phyloP scores from a whole-genome alignment of 30 jellyfish, hydroid and myxozoan genomes.

The Nemopilema nomurai region DNA sequence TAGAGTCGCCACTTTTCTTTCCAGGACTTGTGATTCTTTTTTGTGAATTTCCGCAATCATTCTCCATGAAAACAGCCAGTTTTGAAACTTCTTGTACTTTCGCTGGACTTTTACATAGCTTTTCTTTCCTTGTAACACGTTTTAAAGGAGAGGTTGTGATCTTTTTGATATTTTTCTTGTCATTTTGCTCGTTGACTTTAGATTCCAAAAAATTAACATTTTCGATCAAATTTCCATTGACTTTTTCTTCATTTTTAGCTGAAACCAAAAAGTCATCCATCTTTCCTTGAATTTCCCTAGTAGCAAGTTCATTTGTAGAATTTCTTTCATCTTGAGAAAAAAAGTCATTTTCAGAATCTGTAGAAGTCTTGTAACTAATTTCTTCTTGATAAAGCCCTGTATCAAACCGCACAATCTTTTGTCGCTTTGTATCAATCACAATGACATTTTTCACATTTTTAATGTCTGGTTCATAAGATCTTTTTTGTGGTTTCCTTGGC shows the following conservation, averaged over 20 bases:
- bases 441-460: too few relatives aligned
- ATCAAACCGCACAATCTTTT: neutral
- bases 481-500: neutral
- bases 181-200: neutral
- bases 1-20: too few relatives aligned
- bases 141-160: neutral
- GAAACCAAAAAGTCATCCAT: too few relatives aligned
- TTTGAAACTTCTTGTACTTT: neutral
- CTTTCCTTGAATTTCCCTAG: neutral
- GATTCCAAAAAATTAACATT: neutral
- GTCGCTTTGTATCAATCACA: neutral
- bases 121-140: neutral
- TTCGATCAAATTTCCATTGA: neutral
- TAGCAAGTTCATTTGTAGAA: neutral
- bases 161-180: neutral
- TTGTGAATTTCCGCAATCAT: too few relatives aligned
- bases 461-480: neutral
- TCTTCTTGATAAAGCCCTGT: neutral
- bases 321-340: neutral
- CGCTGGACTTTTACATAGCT: neutral
- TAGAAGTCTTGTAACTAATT: neutral
- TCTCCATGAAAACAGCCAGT: too few relatives aligned
- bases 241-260: neutral
- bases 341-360: neutral
- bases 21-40: too few relatives aligned